Conservation (phyloP, 2,113 vertebrate species). For the Mirza zaza region DNA sequence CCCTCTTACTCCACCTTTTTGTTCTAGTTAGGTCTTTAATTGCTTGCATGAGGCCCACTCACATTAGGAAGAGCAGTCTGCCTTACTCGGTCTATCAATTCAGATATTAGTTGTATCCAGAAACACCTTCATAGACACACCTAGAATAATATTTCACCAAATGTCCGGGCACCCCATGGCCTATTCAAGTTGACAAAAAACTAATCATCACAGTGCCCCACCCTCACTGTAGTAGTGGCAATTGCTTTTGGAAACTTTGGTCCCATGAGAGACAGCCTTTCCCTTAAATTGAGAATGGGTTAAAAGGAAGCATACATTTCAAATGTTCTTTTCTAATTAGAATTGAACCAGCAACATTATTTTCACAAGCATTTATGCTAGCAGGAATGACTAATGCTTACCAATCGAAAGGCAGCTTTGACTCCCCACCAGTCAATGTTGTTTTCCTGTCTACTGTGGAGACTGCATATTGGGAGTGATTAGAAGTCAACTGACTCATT, state of each 20-base stretch:
- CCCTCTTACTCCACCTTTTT: background rate
- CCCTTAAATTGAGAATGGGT: background rate
- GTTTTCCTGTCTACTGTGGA: slow-evolving; percentile 42
- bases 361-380: slow-evolving; percentile 53
- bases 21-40: slow-evolving; percentile 7
- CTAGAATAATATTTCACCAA: slow-evolving; percentile 18
- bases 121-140: slow-evolving; percentile 33
- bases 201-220: background rate
- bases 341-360: slow-evolving; percentile 48
- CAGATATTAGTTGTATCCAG: background rate
- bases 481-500: slow-evolving; percentile 46
- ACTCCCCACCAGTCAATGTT: slow-evolving; percentile 54
- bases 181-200: slow-evolving; percentile 34
- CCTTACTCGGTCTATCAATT: background rate
- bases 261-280: slow-evolving; percentile 7
- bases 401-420: slow-evolving; percentile 31
- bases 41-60: background rate
- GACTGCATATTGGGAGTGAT: slow-evolving; percentile 31
- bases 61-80: background rate
- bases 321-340: slow-evolving; percentile 64
- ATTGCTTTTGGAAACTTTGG: slow-evolving; percentile 45
- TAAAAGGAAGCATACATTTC: slow-evolving; percentile 38
- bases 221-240: background rate
- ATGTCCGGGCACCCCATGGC: background rate
- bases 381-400: slow-evolving; percentile 65